phyloP scores from a whole-genome alignment of 2,888 invertebrate species.

The Folsomia manolachei region DNA sequence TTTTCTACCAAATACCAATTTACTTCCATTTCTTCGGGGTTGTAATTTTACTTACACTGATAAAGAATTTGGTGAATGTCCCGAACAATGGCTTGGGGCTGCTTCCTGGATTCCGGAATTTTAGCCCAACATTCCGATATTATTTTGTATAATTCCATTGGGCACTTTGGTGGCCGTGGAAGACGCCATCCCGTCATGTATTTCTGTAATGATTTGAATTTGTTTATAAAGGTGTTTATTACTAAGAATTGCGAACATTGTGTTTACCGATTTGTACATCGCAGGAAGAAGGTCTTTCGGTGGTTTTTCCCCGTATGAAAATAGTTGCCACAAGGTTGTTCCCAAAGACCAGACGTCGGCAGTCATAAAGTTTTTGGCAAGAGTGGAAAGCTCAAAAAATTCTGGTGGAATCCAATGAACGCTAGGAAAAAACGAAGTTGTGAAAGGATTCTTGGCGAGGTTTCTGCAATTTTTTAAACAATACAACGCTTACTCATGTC shows the following conservation, averaged over 20 bases:
- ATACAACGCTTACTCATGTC: slow-evolving; percentile 68
- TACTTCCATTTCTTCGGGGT: too few relatives aligned
- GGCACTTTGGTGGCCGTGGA: slow-evolving; percentile 68
- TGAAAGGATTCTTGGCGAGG: too few relatives aligned
- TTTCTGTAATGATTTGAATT: slow-evolving; percentile 56
- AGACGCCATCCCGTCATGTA: slow-evolving; percentile 68
- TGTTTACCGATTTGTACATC: slow-evolving; percentile 54
- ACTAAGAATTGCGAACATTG: too few relatives aligned
- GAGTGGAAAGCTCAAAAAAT: slow-evolving; percentile 67
- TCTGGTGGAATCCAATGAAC: slow-evolving; percentile 89
- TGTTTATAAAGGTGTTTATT: slow-evolving; percentile 1
- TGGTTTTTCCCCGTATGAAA: slow-evolving; percentile 68
- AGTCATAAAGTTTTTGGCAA: slow-evolving; percentile 65
- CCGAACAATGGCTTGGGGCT: slow-evolving; percentile 80
- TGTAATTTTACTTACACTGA: slow-evolving; percentile 58
- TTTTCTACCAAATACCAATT: background rate
- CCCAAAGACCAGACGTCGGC: slow-evolving; percentile 90
- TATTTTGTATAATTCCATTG: slow-evolving; percentile 69
- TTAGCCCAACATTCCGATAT: slow-evolving; percentile 79
- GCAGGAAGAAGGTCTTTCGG: slow-evolving; percentile 52
- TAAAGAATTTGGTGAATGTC: slow-evolving; percentile 77
- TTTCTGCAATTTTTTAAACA: background rate
- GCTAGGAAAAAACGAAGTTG: slow-evolving; percentile 59
- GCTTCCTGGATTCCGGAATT: slow-evolving; percentile 68
- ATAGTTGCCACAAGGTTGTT: slow-evolving; percentile 89